Base-by-base conservation (phyloP, 2,888 invertebrate genomes). In the Troides helena region DNA sequence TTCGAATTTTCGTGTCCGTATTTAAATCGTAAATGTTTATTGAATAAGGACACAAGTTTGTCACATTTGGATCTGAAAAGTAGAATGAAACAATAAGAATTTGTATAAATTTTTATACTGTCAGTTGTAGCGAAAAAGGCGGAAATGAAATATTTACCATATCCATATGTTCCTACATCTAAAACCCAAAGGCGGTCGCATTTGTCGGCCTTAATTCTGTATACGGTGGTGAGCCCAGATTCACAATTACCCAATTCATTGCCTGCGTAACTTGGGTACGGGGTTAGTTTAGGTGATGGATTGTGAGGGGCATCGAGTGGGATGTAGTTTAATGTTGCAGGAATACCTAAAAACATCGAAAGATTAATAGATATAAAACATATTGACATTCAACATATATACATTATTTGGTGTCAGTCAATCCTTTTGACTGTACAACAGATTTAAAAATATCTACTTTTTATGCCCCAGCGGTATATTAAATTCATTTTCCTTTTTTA, bases 101-200 rank as follows among this genome's bases (percentile, higher is more conserved):
- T 46, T 14, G 0, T 46, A 2, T 17, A 4, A 46, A 46, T 46
- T 46, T 12, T 46, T 46, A 56, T 21, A 56, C 21, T n/a, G 56
- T 21, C 8, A 21, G 21, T 21, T 14, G n/a, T 21, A 21, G 7
- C 5, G 0, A n/a, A 21, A 56, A 56, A n/a, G 21, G 5, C 8
- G 5, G n/a, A 46, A 64, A 59, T 60, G 50, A 66, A 46, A 23
- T 14, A 25, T n/a, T 79, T 78, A 92, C 95, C 97, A 75, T 96
- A 96, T 71, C 97, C 97, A 77, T 96, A 95, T 59, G 97, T 97
- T 68, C 97, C 97, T 21, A 96, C 96, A 79, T 97, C 97, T 67
- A 97, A 85, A 0, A 96, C 96, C 97, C 97, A 97, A 0, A 97
- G 93, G 65, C 97, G 94, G 75, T 96, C 95, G 80, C 97, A 97